phyloP scores from a whole-genome alignment of 1,140 invertebrate genomes.

The Leptonema lineaticorne region DNA sequence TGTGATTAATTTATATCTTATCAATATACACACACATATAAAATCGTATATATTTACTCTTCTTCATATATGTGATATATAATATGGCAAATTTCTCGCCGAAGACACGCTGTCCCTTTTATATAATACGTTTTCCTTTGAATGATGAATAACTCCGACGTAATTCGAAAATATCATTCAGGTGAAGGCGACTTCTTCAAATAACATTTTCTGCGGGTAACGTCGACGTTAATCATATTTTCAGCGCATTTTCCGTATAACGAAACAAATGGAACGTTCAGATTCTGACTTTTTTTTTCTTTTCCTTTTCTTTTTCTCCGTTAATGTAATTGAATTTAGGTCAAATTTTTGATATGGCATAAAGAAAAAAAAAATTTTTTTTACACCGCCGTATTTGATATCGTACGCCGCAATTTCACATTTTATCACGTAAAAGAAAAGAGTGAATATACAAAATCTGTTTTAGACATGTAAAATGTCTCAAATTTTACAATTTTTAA shows the following conservation, averaged over 20 bases:
- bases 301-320: no score
- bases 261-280: conserved; percentile 1
- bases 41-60: background rate
- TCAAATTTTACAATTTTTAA: no score
- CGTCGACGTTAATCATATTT: background rate
- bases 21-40: background rate
- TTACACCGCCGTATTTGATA: no score
- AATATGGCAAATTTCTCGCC: background rate
- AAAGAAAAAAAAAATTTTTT: no score
- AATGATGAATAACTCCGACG: conserved; percentile 4
- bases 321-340: no score
- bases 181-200: background rate
- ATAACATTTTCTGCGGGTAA: conserved; percentile 15
- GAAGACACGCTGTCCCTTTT: background rate
- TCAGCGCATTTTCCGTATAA: background rate
- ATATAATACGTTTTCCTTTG: conserved; percentile 7
- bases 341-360: no score
- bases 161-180: conserved; percentile 5
- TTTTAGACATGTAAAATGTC: no score
- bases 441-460: no score
- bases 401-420: no score
- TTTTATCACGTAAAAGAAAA: no score
- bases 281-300: background rate
- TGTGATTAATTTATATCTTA: background rate
- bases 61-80: background rate